These are phyloP conservation scores for Poecilia wingei DNA, from an alignment of 2,797 vertebrate species.

Conservation along the genomic window DNA sequence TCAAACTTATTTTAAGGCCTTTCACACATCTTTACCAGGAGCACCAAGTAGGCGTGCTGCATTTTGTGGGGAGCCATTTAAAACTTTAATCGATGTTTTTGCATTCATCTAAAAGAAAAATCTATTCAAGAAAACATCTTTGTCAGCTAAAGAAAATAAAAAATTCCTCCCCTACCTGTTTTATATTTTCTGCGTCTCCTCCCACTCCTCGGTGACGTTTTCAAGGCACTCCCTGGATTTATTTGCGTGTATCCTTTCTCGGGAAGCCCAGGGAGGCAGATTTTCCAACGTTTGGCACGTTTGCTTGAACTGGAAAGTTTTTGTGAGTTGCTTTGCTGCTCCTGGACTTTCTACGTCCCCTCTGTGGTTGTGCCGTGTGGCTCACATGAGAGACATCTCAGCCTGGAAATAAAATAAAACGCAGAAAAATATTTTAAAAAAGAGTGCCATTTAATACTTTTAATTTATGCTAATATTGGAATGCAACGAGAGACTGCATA, in stretches of 20 bases:
- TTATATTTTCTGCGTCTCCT: neutral
- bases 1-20: neutral
- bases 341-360: neutral
- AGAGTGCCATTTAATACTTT: neutral
- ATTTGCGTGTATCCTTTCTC: conserved; percentile 21
- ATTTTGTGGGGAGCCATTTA: neutral
- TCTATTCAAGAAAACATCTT: neutral
- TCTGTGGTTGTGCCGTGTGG: conserved; percentile 1
- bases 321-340: conserved; percentile 1
- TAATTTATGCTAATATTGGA: neutral
- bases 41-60: neutral
- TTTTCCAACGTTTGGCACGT: conserved; percentile 1
- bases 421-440: neutral
- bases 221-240: conserved; percentile 11
- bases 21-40: neutral
- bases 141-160: neutral
- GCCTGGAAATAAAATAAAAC: conserved; percentile 17
- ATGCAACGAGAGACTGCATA: neutral
- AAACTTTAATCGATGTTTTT: neutral
- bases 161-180: conserved; percentile 41
- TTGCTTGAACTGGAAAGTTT: neutral
- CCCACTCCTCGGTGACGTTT: conserved; percentile 9
- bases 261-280: conserved; percentile 15
- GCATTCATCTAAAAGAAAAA: neutral
- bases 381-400: neutral